Evolutionary conservation across 23 tunicate species (phyloP).

Genomic region (Trididemnum nubilum): DNA sequence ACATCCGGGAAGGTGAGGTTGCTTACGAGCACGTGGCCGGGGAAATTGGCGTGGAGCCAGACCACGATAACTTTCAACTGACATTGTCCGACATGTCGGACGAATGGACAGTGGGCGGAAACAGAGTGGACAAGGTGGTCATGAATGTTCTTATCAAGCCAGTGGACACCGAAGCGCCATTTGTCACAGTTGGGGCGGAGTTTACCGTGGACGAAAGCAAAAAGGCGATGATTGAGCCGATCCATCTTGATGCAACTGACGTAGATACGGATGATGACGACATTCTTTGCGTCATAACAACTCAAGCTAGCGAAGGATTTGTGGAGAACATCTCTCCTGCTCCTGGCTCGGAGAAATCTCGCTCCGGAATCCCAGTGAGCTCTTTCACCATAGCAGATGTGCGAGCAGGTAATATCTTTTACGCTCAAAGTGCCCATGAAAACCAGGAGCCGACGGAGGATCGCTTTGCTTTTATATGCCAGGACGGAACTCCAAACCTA

Average conservation of each 20-base stretch:
- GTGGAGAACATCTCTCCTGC: constrained; percentile 88
- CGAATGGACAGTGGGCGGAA: constrained; percentile 85
- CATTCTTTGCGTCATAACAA: constrained; percentile 79
- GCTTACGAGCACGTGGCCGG: constrained; percentile 79
- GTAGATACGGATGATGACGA: constrained; percentile 83
- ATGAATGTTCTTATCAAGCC: constrained; percentile 69
- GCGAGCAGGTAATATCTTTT: constrained; percentile 72
- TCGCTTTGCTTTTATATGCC: constrained; percentile 82
- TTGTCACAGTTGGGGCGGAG: constrained; percentile 60
- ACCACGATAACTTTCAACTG: constrained; percentile 64
- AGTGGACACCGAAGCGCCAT: constrained; percentile 93
- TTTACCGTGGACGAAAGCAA: constrained; percentile 77
- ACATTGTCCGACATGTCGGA: constrained; percentile 80
- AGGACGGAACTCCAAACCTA: constrained; percentile 87
- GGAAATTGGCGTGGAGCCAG: constrained; percentile 81
- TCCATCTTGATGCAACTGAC: constrained; percentile 77
- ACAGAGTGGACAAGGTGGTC: constrained; percentile 63
- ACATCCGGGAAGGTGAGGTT: constrained; percentile 72
- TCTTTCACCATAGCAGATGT: constrained; percentile 90
- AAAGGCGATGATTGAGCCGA: constrained; percentile 69
- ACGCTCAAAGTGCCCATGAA: constrained; percentile 83
- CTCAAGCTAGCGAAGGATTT: constrained; percentile 93
- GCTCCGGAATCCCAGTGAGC: constrained; percentile 89
- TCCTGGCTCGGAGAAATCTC: constrained; percentile 90
- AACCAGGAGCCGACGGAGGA: constrained; percentile 85